Evolutionary conservation across 2,888 invertebrate species (phyloP), one percentile per base, ranked within the genome.

Genomic region (Alloplasta piceator): DNA sequence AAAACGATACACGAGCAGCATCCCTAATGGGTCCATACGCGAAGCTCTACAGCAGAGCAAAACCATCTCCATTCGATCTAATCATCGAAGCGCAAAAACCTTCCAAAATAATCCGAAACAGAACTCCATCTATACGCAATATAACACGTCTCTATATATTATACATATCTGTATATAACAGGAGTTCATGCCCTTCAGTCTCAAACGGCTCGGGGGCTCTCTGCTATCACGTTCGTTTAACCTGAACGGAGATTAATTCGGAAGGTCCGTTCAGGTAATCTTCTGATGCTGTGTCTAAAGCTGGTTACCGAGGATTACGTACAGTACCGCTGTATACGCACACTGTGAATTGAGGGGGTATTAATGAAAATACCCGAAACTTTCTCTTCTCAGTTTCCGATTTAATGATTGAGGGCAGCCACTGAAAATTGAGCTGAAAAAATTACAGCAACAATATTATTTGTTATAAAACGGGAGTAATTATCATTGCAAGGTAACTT

Each of bases 161-260:
- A 16, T n/a, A n/a, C n/a, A n/a, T 10, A 16, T 38, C 26, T 16
- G n/a, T 55, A 10, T 70, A 36, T 46, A 56, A 26, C 26, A 26
- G 12, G 43, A 56, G 46, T 70, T 74, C 64, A 50, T 66, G 12
- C 70, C 71, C 16, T 48, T 48, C 48, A 60, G 70, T 66, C 71
- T 75, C 74, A 70, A 79, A 79, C 56, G 74, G 67, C 66, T 67
- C 71, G 64, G 50, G 26, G 50, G 60, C 66, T 55, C 71, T 26
- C 26, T 26, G 26, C 26, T 60, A 70, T 64, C 52, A 66, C 61
- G 61, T 76, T 76, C 80, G 71, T 80, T 76, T 67, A 80, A 80
- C 75, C 60, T 71, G 71, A 75, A 55, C 80, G 61, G 71, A 76
- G 80, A 80, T 80, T 80, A 71, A 80, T 80, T 71, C 61, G 61